Percentiles rank a stretch among this genome's conserved stretches.
Evolutionary conservation across 2,888 invertebrate species (phyloP).

Genomic region (Habrosyne pyritoides): DNA sequence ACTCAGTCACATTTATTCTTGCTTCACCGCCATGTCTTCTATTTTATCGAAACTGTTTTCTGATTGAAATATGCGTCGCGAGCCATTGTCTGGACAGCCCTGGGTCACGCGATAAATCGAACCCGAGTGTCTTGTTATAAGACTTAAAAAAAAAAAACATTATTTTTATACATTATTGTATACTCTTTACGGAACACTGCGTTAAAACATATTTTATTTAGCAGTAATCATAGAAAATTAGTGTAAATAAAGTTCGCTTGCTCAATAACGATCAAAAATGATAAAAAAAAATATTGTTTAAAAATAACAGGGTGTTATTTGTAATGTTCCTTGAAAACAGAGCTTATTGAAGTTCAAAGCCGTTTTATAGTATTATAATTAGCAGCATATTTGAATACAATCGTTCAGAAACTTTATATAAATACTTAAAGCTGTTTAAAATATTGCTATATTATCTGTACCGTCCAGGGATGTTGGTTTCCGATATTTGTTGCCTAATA

Average conservation of each 20-base stretch:
- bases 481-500: constrained; percentile 16
- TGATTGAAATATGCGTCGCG: too few species aligned
- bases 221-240: constrained; percentile 11
- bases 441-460: neutral
- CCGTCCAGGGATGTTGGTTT: constrained; percentile 14
- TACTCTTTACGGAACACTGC: neutral
- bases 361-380: constrained; percentile 28
- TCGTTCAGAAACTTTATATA: constrained; percentile 26
- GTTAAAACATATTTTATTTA: neutral
- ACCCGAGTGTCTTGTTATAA: too few species aligned
- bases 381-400: constrained; percentile 24
- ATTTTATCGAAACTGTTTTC: too few species aligned
- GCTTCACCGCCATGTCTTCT: too few species aligned
- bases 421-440: neutral
- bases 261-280: constrained; percentile 51
- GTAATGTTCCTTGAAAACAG: constrained; percentile 37
- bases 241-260: constrained; percentile 41
- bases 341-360: constrained; percentile 20
- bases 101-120: too few species aligned
- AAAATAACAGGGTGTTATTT: constrained; percentile 47
- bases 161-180: too few species aligned
- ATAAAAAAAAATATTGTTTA: constrained; percentile 23
- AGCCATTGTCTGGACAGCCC: too few species aligned
- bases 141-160: too few species aligned
- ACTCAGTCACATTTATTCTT: too few species aligned